These are phyloP conservation scores for Eospalax fontanierii DNA, from an alignment of 2,797 vertebrate species.

Conservation along the genomic window DNA sequence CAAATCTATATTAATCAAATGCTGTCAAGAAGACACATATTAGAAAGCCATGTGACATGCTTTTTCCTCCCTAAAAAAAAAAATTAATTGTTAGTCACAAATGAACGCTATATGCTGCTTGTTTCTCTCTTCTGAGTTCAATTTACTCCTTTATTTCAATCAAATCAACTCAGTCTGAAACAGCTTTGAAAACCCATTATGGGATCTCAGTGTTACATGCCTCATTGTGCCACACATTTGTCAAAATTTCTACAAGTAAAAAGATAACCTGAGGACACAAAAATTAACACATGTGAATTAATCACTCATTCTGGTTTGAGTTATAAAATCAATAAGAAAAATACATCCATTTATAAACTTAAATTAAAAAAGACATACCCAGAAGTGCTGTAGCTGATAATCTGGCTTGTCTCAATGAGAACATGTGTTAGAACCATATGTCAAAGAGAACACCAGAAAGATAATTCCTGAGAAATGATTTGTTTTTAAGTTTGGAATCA, in stretches of 20 bases:
- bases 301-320: slow-evolving; percentile 59
- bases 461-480: slow-evolving; percentile 54
- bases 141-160: slow-evolving; percentile 29
- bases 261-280: slow-evolving; percentile 63
- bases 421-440: slow-evolving; percentile 64
- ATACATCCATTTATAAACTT: slow-evolving; percentile 61
- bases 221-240: slow-evolving; percentile 51
- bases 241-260: slow-evolving; percentile 61
- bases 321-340: slow-evolving; percentile 69
- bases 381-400: slow-evolving; percentile 67
- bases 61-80: slow-evolving; percentile 18
- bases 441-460: slow-evolving; percentile 68
- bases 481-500: slow-evolving; percentile 76
- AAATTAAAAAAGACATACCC: slow-evolving; percentile 68
- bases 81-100: slow-evolving; percentile 21
- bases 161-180: slow-evolving; percentile 63
- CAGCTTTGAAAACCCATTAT: slow-evolving; percentile 35
- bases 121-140: slow-evolving; percentile 50
- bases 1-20: slow-evolving; percentile 18
- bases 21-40: not conserved
- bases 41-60: not conserved
- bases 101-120: not conserved
- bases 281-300: slow-evolving; percentile 67
- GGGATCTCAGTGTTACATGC: not conserved
- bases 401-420: slow-evolving; percentile 58